Evolutionary conservation across 1,140 invertebrate genomes (phyloP).

Genomic region (Drosophila santomea): DNA sequence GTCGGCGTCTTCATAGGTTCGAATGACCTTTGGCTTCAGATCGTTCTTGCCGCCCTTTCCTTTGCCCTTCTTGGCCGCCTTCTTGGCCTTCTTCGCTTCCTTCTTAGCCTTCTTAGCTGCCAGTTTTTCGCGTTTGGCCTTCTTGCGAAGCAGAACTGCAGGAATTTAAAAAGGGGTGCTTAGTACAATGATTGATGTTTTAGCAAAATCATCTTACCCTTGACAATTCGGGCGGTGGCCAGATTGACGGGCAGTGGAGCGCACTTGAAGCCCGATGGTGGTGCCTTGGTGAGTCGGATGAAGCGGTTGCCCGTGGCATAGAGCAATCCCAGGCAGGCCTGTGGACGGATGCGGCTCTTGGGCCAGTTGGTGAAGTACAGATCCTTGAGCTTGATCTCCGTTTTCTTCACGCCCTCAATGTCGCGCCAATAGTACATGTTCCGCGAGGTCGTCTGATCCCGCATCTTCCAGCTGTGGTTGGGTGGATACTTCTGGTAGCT

Average conservation of each 20-base stretch:
- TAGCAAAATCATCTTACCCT: constrained; percentile 25
- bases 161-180: neutral
- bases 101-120: constrained; percentile 22
- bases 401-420: constrained; percentile 42
- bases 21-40: constrained; percentile 24
- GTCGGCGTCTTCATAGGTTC: constrained; percentile 31
- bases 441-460: constrained; percentile 16
- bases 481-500: constrained; percentile 45
- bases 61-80: constrained; percentile 5
- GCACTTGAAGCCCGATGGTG: constrained; percentile 63
- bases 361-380: constrained; percentile 58
- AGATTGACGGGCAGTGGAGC: constrained; percentile 66
- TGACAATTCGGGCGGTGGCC: constrained; percentile 35
- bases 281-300: constrained; percentile 46
- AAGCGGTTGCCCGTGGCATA: constrained; percentile 65
- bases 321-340: constrained; percentile 69
- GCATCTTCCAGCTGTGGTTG: constrained; percentile 57
- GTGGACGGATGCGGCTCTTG: constrained; percentile 54
- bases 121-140: constrained; percentile 11
- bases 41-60: constrained; percentile 15
- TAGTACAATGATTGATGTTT: neutral
- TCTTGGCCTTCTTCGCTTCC: constrained; percentile 12
- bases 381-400: constrained; percentile 44
- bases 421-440: constrained; percentile 67
- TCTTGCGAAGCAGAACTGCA: constrained; percentile 13